Conservation (phyloP, 2,113 vertebrate species). For the Ancistrus triradiatus region DNA sequence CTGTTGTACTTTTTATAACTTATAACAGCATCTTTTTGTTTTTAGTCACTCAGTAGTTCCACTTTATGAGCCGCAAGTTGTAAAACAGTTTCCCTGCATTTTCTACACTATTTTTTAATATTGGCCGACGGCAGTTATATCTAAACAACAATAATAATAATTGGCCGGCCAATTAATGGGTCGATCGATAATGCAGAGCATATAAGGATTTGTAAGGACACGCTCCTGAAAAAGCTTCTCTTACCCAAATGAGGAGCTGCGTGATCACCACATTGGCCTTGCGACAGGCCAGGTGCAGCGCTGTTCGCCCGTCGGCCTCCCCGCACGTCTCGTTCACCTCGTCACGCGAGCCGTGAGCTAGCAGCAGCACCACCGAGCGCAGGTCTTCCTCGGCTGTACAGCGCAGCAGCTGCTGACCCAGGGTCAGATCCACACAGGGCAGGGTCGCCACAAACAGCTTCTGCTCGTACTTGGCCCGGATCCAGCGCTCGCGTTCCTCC, state of each 20-base stretch:
- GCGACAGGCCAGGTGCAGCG: constrained; percentile 87
- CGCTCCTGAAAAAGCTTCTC: too few relatives aligned
- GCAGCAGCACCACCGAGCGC: constrained; percentile 81
- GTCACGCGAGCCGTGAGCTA: constrained; percentile 84
- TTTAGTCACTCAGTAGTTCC: too few relatives aligned
- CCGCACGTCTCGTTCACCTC: constrained; percentile 95
- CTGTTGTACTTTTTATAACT: too few relatives aligned
- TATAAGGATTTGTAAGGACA: too few relatives aligned
- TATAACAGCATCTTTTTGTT: too few relatives aligned
- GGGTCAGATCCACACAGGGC: constrained; percentile 74
- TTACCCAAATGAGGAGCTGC: constrained; percentile 94
- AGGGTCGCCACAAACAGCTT: constrained; percentile 85
- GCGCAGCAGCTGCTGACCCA: constrained; percentile 87
- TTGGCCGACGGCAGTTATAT: too few relatives aligned
- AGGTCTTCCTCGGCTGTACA: constrained; percentile 88
- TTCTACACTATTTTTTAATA: too few relatives aligned
- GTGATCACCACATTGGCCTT: constrained; percentile 87
- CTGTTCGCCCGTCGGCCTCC: constrained; percentile 85
- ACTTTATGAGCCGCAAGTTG: too few relatives aligned
- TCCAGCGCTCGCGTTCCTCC: constrained; percentile 96
- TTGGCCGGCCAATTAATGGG: too few relatives aligned
- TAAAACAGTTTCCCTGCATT: too few relatives aligned
- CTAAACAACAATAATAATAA: too few relatives aligned
- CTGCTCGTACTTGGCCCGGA: constrained; percentile 94
- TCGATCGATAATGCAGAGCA: too few relatives aligned